These are phyloP conservation scores for Andrena fulva DNA, from an alignment of 2,888 invertebrate genomes.

Conservation along the genomic window DNA sequence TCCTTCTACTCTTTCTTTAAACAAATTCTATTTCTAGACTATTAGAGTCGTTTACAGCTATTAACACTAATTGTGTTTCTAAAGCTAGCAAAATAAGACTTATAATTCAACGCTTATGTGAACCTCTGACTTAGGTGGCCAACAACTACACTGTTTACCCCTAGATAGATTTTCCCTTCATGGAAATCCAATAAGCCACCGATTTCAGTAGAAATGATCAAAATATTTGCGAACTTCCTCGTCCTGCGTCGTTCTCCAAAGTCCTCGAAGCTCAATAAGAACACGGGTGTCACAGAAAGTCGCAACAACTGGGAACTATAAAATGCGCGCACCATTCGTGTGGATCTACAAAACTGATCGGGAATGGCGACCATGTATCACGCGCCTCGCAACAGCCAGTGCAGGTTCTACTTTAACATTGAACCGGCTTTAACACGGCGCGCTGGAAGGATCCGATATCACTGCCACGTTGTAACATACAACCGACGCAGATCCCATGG, in stretches of 20 bases:
- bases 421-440: background rate
- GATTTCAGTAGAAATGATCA: too few species aligned
- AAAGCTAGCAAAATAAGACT: too few species aligned
- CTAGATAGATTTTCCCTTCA: too few species aligned
- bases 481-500: background rate
- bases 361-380: background rate
- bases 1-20: too few species aligned
- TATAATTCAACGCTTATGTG: too few species aligned
- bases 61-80: too few species aligned
- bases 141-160: too few species aligned
- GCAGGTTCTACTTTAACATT: conserved; percentile 25
- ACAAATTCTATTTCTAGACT: too few species aligned
- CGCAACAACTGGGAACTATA: background rate
- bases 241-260: background rate
- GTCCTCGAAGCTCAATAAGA: background rate
- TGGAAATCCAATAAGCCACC: too few species aligned
- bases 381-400: background rate
- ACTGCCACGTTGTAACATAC: background rate
- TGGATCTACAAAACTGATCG: background rate
- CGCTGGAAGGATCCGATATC: conserved; percentile 22
- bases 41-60: too few species aligned
- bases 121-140: too few species aligned
- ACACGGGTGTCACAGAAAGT: background rate
- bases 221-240: background rate
- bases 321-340: background rate